Evolutionary conservation across 2,113 vertebrate genomes (phyloP).

Genomic region (Budorcas taxicolor): DNA sequence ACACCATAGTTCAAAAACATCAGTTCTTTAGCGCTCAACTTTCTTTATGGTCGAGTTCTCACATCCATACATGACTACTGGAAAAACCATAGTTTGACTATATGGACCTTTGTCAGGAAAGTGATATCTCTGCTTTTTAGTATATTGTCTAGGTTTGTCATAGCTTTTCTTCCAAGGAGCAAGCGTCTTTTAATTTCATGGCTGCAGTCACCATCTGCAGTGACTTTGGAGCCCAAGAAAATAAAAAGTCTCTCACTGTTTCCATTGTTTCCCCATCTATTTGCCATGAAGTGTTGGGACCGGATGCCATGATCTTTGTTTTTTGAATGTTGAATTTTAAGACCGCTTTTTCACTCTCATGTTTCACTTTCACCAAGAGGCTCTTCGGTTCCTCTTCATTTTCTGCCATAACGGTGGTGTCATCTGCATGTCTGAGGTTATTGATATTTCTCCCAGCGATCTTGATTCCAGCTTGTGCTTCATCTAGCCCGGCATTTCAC

Average conservation of each 20-base stretch:
- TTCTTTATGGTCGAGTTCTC: not conserved
- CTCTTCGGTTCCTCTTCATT: not conserved
- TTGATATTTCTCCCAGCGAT: not conserved
- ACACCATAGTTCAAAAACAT: not conserved
- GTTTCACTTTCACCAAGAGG: not conserved
- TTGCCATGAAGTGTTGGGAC: not conserved
- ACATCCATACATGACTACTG: not conserved
- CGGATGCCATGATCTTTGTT: not conserved
- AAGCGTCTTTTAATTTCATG: not conserved
- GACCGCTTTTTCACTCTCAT: not conserved
- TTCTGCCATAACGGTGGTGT: not conserved
- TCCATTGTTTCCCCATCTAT: not conserved
- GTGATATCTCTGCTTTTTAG: not conserved
- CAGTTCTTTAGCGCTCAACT: not conserved
- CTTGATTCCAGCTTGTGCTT: not conserved
- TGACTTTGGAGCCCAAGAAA: not conserved
- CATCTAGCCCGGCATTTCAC: not conserved
- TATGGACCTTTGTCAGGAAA: not conserved
- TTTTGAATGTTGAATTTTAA: not conserved
- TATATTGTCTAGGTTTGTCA: not conserved
- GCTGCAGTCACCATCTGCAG: not conserved
- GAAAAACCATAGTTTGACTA: not conserved
- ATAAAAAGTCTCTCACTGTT: not conserved
- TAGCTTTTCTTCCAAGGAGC: not conserved
- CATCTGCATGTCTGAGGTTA: not conserved